Evolutionary conservation across 2,888 invertebrate species (phyloP).

Genomic region (Acleris literana): DNA sequence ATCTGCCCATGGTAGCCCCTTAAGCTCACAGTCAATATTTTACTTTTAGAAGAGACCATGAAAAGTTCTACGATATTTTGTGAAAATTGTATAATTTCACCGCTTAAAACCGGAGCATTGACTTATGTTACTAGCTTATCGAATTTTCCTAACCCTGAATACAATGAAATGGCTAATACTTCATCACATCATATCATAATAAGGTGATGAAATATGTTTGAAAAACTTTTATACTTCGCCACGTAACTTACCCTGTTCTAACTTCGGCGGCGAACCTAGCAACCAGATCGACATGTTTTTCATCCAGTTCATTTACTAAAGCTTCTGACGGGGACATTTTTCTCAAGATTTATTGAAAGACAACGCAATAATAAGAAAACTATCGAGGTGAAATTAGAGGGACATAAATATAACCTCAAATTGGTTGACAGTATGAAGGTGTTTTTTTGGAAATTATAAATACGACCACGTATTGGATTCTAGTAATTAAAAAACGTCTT

Average conservation of each 20-base stretch:
- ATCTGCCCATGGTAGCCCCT: too few relatives aligned
- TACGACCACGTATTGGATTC: too few relatives aligned
- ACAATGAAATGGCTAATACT: neutral
- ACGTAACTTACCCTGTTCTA: constrained; percentile 59
- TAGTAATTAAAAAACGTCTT: too few relatives aligned
- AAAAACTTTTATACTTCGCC: neutral
- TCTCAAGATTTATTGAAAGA: constrained; percentile 2
- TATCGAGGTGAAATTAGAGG: neutral
- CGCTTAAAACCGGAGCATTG: too few relatives aligned
- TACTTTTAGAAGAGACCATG: too few relatives aligned
- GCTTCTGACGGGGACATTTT: constrained; percentile 53
- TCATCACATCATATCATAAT: neutral
- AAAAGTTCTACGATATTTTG: too few relatives aligned
- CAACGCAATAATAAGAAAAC: constrained; percentile 9
- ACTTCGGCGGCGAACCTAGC: constrained; percentile 67
- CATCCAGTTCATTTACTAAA: constrained; percentile 55
- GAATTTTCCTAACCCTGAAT: neutral
- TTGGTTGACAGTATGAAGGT: neutral
- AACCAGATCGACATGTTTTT: constrained; percentile 58
- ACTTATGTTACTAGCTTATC: too few relatives aligned
- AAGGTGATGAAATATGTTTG: neutral
- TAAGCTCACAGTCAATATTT: too few relatives aligned
- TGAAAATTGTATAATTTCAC: too few relatives aligned
- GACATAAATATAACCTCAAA: constrained; percentile 28
- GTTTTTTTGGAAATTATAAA: too few relatives aligned